Evolutionary conservation across 2,113 vertebrate genomes (phyloP).

Genomic region (Pelmatolapia mariae): DNA sequence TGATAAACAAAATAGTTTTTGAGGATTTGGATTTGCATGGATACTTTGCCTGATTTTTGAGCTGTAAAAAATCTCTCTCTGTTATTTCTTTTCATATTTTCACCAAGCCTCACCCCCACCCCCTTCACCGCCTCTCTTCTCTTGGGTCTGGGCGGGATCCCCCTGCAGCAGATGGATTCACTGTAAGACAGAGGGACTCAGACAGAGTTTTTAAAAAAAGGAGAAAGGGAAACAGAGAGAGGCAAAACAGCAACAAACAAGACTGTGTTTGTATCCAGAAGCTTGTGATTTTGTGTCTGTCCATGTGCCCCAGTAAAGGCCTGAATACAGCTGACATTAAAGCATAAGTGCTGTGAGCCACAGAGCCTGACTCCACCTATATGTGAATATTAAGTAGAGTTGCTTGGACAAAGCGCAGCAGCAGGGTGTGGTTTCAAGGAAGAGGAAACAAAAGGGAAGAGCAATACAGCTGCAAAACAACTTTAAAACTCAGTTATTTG

Average conservation of each 20-base stretch:
- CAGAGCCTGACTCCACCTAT: constrained; percentile 22
- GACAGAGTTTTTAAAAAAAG: neutral
- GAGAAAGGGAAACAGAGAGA: neutral
- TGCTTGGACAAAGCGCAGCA: constrained; percentile 51
- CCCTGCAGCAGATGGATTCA: constrained; percentile 40
- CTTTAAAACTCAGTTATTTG: neutral
- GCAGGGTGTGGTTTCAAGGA: constrained; percentile 49
- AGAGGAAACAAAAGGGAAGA: constrained; percentile 33
- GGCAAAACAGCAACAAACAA: constrained; percentile 2
- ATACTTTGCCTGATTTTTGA: neutral
- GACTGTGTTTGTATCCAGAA: constrained; percentile 5
- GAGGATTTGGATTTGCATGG: neutral
- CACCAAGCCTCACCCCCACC: neutral
- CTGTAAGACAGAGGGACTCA: constrained; percentile 30
- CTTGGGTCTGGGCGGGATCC: constrained; percentile 36
- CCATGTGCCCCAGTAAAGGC: constrained; percentile 8
- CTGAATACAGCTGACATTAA: neutral
- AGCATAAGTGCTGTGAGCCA: neutral
- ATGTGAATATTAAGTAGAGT: constrained; percentile 47
- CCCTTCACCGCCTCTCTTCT: neutral
- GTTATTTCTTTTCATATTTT: neutral
- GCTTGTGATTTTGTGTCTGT: constrained; percentile 1
- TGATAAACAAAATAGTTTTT: neutral
- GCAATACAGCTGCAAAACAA: neutral
- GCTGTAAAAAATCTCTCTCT: neutral